These are phyloP conservation scores for Epistrophe grossulariae DNA, from an alignment of 2,888 invertebrate species.

Conservation along the genomic window DNA sequence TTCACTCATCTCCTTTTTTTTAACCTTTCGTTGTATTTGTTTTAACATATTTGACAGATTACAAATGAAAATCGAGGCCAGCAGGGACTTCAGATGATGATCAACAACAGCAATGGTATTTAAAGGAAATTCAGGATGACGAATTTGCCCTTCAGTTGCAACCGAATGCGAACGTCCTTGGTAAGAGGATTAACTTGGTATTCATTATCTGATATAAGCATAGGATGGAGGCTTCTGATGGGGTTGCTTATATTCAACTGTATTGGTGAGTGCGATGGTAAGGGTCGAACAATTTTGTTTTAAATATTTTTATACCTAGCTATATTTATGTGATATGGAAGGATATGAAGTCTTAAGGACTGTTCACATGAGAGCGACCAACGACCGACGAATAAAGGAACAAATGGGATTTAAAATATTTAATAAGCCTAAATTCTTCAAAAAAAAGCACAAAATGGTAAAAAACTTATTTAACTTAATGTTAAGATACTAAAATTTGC, in stretches of 20 bases:
- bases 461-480: too few species aligned
- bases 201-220: constrained; percentile 68
- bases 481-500: too few species aligned
- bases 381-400: too few species aligned
- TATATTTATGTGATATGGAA: neutral
- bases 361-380: too few species aligned
- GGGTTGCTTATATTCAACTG: constrained; percentile 81
- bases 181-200: constrained; percentile 76
- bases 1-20: constrained; percentile 30
- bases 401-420: too few species aligned
- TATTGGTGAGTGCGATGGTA: constrained; percentile 81
- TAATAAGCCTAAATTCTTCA: too few species aligned
- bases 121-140: constrained; percentile 76
- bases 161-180: constrained; percentile 71
- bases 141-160: constrained; percentile 81
- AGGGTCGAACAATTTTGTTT: constrained; percentile 38
- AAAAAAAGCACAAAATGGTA: too few species aligned
- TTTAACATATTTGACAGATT: constrained; percentile 53
- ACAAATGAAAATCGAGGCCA: constrained; percentile 69
- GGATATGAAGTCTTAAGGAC: neutral
- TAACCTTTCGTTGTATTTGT: constrained; percentile 5
- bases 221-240: constrained; percentile 80
- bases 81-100: constrained; percentile 63
- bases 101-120: constrained; percentile 76
- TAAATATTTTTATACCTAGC: neutral